Evolutionary conservation across 2,797 vertebrate species (phyloP).

Genomic region (Craterocephalus amniculus): DNA sequence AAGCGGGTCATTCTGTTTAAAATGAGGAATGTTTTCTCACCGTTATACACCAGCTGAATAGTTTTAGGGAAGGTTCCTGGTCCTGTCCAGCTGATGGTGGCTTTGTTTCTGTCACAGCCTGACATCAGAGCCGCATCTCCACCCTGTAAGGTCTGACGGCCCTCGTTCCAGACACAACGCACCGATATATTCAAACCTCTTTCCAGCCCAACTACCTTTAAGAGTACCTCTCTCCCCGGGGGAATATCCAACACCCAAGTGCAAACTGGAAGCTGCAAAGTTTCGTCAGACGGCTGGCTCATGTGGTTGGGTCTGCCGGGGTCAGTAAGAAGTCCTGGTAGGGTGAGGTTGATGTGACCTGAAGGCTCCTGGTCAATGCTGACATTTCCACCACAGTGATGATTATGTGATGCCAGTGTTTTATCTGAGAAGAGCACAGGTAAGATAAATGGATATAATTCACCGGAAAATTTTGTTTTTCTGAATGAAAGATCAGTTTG

Average conservation of each 20-base stretch:
- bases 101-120: slow-evolving; percentile 57
- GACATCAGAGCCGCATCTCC: slow-evolving; percentile 39
- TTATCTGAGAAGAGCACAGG: slow-evolving; percentile 46
- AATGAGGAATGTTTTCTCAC: slow-evolving; percentile 53
- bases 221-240: slow-evolving; percentile 37
- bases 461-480: background rate
- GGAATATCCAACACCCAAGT: slow-evolving; percentile 65
- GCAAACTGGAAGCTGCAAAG: slow-evolving; percentile 37
- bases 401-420: slow-evolving; percentile 35
- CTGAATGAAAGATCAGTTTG: background rate
- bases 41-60: slow-evolving; percentile 66
- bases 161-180: slow-evolving; percentile 40
- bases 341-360: slow-evolving; percentile 53
- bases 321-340: slow-evolving; percentile 35
- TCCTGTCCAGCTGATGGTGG: slow-evolving; percentile 66
- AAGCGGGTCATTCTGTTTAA: slow-evolving; percentile 24
- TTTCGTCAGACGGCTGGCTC: slow-evolving; percentile 3
- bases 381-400: slow-evolving; percentile 56
- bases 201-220: slow-evolving; percentile 48
- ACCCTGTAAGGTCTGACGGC: slow-evolving; percentile 17
- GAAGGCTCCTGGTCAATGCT: slow-evolving; percentile 42
- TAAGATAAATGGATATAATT: background rate
- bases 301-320: background rate
- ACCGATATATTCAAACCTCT: slow-evolving; percentile 43
- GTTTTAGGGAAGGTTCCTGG: slow-evolving; percentile 21